Evolutionary conservation across 2,113 vertebrate species (phyloP).

Genomic region (Amphiprion percula): DNA sequence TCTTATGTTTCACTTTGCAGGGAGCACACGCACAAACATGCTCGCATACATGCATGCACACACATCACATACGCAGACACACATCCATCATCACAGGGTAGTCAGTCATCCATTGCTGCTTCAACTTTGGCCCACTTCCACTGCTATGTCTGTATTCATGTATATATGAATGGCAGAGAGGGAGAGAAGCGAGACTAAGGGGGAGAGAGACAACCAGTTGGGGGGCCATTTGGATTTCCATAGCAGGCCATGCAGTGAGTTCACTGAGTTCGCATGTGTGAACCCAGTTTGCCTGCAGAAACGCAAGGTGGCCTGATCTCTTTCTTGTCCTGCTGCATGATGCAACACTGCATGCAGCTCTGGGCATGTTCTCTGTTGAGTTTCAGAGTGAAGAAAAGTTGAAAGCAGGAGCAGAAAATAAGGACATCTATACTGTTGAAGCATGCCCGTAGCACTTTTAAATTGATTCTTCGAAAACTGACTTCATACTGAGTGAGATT

Average conservation of each 20-base stretch:
- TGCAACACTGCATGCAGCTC: constrained; percentile 55
- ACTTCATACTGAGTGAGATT: constrained; percentile 25
- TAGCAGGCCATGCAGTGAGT: constrained; percentile 64
- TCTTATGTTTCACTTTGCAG: constrained; percentile 61
- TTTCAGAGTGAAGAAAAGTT: constrained; percentile 35
- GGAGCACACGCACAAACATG: constrained; percentile 12
- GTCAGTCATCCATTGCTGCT: constrained; percentile 71
- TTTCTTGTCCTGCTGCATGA: constrained; percentile 56
- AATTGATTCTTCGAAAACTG: constrained; percentile 30
- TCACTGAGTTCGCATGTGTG: constrained; percentile 70
- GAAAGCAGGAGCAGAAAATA: constrained; percentile 11
- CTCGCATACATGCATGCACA: constrained; percentile 1
- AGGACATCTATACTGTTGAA: constrained; percentile 28
- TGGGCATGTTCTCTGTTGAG: constrained; percentile 54
- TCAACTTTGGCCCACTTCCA: constrained; percentile 77
- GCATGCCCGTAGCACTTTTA: constrained; percentile 26
- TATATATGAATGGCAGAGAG: constrained; percentile 68
- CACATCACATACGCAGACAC: constrained; percentile 23
- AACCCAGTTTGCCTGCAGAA: constrained; percentile 54
- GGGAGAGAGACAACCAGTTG: constrained; percentile 48
- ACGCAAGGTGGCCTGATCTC: constrained; percentile 56
- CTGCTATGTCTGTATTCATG: constrained; percentile 65
- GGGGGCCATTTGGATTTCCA: constrained; percentile 69
- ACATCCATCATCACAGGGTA: constrained; percentile 61
- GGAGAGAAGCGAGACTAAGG: constrained; percentile 48